Conservation (phyloP, 2,888 invertebrate genomes). For the Rhagonycha lutea region DNA sequence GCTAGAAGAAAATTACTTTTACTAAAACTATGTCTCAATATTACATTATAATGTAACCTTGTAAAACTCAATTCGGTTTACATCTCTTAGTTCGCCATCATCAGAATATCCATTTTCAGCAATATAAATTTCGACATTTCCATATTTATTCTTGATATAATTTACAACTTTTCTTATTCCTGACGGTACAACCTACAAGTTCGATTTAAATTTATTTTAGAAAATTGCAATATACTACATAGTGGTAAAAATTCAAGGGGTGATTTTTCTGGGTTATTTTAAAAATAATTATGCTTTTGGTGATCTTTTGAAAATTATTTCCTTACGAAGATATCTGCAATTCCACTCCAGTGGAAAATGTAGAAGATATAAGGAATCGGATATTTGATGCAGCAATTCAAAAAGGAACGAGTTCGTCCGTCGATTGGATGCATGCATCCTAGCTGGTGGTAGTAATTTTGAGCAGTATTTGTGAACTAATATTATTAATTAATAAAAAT, state of each 20-base stretch:
- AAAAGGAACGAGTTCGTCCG: too few relatives aligned
- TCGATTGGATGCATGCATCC: too few relatives aligned
- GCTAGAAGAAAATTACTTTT: conserved; percentile 20
- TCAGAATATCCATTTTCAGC: conserved; percentile 11
- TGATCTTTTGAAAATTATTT: not conserved
- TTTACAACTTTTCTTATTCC: not conserved
- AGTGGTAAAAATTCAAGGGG: too few relatives aligned
- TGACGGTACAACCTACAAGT: conserved; percentile 5
- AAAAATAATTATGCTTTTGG: too few relatives aligned
- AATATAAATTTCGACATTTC: conserved; percentile 3
- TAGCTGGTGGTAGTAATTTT: too few relatives aligned
- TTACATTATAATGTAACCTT: not conserved
- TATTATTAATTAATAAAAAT: too few relatives aligned
- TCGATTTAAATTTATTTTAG: not conserved
- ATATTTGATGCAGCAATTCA: too few relatives aligned
- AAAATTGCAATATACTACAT: too few relatives aligned
- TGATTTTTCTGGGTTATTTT: not conserved
- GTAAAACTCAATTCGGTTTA: not conserved
- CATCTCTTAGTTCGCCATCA: not conserved
- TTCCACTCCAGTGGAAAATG: too few relatives aligned
- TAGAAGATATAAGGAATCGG: too few relatives aligned
- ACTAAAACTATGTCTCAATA: not conserved
- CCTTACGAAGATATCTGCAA: too few relatives aligned
- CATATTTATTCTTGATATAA: conserved; percentile 2
- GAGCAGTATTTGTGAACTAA: too few relatives aligned